Conservation (phyloP, 2,797 vertebrate species). For the Phataginus tricuspis region DNA sequence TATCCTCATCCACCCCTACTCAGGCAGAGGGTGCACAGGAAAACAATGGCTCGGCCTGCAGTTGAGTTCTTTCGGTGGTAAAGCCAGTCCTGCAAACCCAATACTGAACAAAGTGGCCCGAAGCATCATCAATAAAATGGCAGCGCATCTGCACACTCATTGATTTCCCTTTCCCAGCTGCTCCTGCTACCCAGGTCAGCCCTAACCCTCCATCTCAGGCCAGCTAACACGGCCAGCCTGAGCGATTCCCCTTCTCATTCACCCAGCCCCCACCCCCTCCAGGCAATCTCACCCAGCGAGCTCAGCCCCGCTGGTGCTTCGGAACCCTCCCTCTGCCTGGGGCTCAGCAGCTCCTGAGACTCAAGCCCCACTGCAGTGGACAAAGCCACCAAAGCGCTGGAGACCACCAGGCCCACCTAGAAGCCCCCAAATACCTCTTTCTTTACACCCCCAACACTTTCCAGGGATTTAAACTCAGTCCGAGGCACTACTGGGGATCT, state of each 20-base stretch:
- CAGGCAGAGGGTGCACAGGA: not conserved
- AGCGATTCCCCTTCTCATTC: not conserved
- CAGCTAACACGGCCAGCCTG: conserved; percentile 13
- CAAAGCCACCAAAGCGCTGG: conserved; percentile 55
- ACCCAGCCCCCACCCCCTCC: conserved; percentile 38
- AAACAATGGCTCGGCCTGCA: conserved; percentile 62
- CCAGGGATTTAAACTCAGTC: conserved; percentile 78
- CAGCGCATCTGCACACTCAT: conserved; percentile 77
- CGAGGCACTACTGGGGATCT: conserved; percentile 70
- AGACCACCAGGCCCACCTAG: not conserved
- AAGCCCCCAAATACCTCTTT: not conserved
- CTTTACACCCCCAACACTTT: conserved; percentile 40
- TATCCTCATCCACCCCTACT: not conserved
- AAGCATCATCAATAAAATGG: conserved; percentile 87
- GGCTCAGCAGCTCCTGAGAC: conserved; percentile 49
- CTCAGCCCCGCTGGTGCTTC: not conserved
- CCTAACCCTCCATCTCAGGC: conserved; percentile 66
- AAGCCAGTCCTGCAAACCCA: conserved; percentile 50
- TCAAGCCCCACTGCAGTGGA: conserved; percentile 2
- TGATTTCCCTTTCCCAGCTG: conserved; percentile 78
- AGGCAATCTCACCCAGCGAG: not conserved
- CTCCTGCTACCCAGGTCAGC: conserved; percentile 71
- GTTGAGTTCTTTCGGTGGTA: not conserved
- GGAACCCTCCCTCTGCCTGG: not conserved
- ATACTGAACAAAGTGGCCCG: conserved; percentile 82